A percentile compares a stretch with the other conserved stretches of the same genome.
phyloP scores from a whole-genome alignment of 2,888 invertebrate genomes.

The Rotaria macrura region DNA sequence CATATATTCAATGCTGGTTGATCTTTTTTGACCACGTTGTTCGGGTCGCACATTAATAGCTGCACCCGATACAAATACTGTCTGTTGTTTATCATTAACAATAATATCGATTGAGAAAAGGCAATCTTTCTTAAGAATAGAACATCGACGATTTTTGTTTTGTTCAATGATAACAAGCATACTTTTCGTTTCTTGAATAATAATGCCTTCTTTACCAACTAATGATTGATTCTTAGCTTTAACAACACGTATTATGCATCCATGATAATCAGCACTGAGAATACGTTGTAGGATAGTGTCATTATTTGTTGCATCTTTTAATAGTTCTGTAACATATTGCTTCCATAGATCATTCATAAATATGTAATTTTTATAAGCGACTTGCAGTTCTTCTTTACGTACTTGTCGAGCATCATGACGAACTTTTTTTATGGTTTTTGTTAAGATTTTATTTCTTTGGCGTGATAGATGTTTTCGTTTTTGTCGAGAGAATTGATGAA shows the following conservation, averaged over 20 bases:
- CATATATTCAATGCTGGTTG: background rate
- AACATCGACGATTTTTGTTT: background rate
- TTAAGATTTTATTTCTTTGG: background rate
- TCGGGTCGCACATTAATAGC: background rate
- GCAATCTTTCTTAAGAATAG: background rate
- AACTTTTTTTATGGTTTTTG: background rate
- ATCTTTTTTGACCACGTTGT: conserved; percentile 17
- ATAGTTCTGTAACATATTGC: background rate
- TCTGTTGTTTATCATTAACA: background rate
- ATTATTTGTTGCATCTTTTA: background rate
- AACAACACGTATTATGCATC: background rate
- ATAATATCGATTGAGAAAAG: background rate
- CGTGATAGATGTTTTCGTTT: background rate
- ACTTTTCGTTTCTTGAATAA: conserved; percentile 19
- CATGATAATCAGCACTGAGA: background rate
- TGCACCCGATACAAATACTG: background rate
- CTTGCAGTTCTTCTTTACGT: background rate
- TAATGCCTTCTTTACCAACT: background rate
- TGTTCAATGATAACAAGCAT: background rate
- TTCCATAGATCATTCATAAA: background rate
- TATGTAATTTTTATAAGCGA: background rate
- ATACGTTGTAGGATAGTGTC: background rate
- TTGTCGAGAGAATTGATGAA: background rate
- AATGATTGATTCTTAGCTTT: background rate
- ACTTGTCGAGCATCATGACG: background rate